Evolutionary conservation across 2,888 invertebrate genomes (phyloP), one percentile per base, ranked within the genome.

Genomic region (Drosophila mimetica): DNA sequence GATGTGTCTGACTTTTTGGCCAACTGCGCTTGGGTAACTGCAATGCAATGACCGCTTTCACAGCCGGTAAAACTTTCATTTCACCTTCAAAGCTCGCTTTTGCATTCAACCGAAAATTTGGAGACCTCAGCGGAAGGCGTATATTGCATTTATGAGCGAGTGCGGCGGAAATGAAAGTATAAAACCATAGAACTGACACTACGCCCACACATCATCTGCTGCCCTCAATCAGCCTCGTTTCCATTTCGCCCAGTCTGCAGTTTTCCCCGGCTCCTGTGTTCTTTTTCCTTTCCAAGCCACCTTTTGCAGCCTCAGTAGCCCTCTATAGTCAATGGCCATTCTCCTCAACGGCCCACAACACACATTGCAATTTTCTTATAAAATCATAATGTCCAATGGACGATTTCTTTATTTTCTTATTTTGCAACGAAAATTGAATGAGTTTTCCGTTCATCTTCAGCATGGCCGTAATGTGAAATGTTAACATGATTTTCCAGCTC

Each of bases 111-210:
- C 22, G 18, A 61, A 57, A 65, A 53, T 51, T 63, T 30, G 2
- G 51, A 57, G 46, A 51, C 14, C 54, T 22, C 11, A 50, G 51
- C 75, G 75, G 79, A 82, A 85, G 80, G 79, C 80, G 59, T 77
- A 80, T 79, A 64, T 87, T 82, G 74, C 77, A 79, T 85, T 77
- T 82, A 82, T 84, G 82, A 76, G 66, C 69, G 60, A 79, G 75
- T 73, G 74, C 59, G 74, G 76, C 79, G 86, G 88, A 86, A 88
- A 86, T 86, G 86, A 80, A 88, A 86, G 80, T 82, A 75, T 77
- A 78, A 86, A 80, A 61, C 82, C 88, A 79, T 80, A 83, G 76
- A 84, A 80, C 61, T 80, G 72, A 32, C 70, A 54, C 64, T 47
- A 44, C 47, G 37, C 55, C 46, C 74, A 59, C 70, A 74, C 47